Evolutionary conservation across 2,888 invertebrate genomes (phyloP).

Genomic region (Oasisia sp.): DNA sequence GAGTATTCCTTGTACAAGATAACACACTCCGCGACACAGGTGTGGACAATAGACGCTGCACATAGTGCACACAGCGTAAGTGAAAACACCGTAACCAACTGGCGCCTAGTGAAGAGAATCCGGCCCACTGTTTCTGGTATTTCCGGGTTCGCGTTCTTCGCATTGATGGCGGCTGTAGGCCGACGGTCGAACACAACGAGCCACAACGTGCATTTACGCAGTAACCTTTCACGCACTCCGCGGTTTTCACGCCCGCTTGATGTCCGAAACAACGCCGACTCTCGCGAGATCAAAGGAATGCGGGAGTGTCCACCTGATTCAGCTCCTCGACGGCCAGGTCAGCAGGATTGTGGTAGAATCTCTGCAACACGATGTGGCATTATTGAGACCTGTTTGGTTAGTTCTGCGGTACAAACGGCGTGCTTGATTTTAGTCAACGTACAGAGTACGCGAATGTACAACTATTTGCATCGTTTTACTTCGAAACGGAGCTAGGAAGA

Average conservation of each 20-base stretch:
- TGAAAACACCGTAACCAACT: not conserved
- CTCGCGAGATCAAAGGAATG: not conserved
- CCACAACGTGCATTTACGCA: not conserved
- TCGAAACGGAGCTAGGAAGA: too few relatives aligned
- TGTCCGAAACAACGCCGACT: not conserved
- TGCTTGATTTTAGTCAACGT: too few relatives aligned
- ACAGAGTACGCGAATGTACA: too few relatives aligned
- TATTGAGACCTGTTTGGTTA: not conserved
- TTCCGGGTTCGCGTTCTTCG: not conserved
- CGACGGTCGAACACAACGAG: not conserved
- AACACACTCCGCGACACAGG: not conserved
- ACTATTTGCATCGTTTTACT: too few relatives aligned
- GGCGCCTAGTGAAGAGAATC: not conserved
- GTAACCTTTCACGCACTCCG: not conserved
- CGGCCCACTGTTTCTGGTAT: not conserved
- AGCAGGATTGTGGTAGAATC: not conserved
- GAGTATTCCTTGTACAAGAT: too few relatives aligned
- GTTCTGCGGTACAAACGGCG: too few relatives aligned
- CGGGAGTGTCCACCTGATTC: not conserved
- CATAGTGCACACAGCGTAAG: not conserved
- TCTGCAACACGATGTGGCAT: not conserved
- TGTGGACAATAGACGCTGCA: not conserved
- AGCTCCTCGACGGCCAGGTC: not conserved
- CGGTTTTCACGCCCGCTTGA: not conserved
- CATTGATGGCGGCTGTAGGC: not conserved